phyloP scores from a whole-genome alignment of 2,888 invertebrate genomes.

The Euzophera pinguis region DNA sequence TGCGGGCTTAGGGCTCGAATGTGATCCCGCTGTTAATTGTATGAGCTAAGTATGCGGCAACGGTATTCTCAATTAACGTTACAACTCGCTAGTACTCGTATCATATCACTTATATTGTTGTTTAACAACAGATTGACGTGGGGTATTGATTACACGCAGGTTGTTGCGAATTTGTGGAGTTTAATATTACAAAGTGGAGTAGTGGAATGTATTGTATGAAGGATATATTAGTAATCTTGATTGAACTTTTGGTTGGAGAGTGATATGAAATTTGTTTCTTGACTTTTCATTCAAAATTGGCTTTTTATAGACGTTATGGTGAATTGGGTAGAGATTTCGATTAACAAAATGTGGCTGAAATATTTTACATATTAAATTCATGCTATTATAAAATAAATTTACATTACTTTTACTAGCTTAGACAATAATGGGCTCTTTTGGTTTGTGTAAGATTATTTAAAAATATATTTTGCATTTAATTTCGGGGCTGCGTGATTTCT shows the following conservation, averaged over 20 bases:
- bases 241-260: background rate
- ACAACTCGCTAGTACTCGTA: constrained; percentile 62
- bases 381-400: too few relatives aligned
- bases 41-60: constrained; percentile 65
- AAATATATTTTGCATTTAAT: too few relatives aligned
- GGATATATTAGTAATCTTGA: background rate
- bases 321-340: too few relatives aligned
- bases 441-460: too few relatives aligned
- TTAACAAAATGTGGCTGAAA: too few relatives aligned
- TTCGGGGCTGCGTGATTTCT: too few relatives aligned
- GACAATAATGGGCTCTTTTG: too few relatives aligned
- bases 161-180: constrained; percentile 33
- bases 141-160: constrained; percentile 37
- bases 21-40: constrained; percentile 70
- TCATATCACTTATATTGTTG: constrained; percentile 55
- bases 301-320: too few relatives aligned
- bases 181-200: constrained; percentile 13
- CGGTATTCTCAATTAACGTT: constrained; percentile 65
- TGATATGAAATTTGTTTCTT: background rate
- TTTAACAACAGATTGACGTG: constrained; percentile 46
- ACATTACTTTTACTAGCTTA: too few relatives aligned
- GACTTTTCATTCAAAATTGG: too few relatives aligned
- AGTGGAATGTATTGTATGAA: background rate
- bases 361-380: too few relatives aligned
- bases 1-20: constrained; percentile 64